These are phyloP conservation scores for Laticauda colubrina DNA, from an alignment of 2,113 vertebrate species.

Conservation along the genomic window DNA sequence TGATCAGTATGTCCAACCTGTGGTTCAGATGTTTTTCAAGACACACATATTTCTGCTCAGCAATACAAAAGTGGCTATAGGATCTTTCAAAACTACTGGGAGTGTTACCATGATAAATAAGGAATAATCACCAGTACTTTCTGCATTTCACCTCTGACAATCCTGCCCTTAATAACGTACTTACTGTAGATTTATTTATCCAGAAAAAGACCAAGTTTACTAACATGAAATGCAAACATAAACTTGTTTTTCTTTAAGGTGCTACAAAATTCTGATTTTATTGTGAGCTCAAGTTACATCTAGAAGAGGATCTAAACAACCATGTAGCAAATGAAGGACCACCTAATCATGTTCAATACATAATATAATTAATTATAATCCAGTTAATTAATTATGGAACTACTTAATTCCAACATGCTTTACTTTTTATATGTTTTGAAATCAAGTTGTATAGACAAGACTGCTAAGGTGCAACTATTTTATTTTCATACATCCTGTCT, in stretches of 20 bases:
- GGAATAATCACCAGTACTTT: not conserved
- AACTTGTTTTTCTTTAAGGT: not conserved
- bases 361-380: not conserved
- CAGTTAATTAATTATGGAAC: not conserved
- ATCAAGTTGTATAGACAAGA: not conserved
- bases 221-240: not conserved
- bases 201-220: not conserved
- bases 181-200: not conserved
- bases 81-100: not conserved
- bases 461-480: not conserved
- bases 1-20: not conserved
- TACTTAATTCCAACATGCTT: not conserved
- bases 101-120: not conserved
- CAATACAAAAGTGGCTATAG: not conserved
- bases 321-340: not conserved
- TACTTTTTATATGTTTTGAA: not conserved
- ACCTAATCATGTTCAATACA: not conserved
- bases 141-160: not conserved
- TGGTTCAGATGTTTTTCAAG: not conserved
- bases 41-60: not conserved
- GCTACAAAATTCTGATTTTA: not conserved
- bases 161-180: not conserved
- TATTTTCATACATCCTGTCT: not conserved
- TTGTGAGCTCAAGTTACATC: not conserved
- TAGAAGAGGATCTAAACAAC: not conserved